Conservation (phyloP, 1,140 invertebrate genomes). For the Dolichoris vasculosae region DNA sequence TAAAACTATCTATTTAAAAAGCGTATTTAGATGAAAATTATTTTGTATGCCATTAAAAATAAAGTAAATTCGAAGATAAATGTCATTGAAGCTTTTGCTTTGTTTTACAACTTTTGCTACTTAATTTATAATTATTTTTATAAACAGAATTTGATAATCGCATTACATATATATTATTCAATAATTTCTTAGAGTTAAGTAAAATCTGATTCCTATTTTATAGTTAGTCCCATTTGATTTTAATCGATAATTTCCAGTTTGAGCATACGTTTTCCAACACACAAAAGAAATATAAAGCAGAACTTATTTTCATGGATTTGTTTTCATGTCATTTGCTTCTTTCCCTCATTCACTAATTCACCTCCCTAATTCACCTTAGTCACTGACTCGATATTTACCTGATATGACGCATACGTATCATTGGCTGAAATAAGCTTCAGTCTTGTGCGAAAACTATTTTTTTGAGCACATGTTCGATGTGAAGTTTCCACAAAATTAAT, state of each 20-base stretch:
- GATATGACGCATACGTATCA: background rate
- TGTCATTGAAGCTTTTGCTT: background rate
- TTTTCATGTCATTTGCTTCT: background rate
- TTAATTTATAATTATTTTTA: background rate
- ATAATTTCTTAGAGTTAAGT: background rate
- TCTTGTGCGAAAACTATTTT: constrained; percentile 33
- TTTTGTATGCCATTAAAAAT: background rate
- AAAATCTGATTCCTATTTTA: background rate
- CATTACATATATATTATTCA: no score
- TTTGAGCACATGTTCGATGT: background rate
- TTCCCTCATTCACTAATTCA: background rate
- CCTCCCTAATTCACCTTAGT: no score
- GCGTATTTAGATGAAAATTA: background rate
- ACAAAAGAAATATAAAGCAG: background rate
- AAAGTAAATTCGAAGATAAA: background rate
- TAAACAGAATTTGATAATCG: no score
- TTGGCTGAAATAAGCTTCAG: background rate
- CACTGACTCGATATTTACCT: background rate
- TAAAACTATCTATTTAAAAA: background rate
- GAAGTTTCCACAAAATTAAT: constrained; percentile 29
- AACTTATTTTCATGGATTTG: background rate
- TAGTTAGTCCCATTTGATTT: background rate
- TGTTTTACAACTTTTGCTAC: background rate
- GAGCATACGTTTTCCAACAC: background rate
- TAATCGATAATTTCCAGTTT: constrained; percentile 7